Evolutionary conservation across 2,113 vertebrate species (phyloP), one percentile per base, ranked within the genome.

Genomic region (Herpetotheres cachinnans): DNA sequence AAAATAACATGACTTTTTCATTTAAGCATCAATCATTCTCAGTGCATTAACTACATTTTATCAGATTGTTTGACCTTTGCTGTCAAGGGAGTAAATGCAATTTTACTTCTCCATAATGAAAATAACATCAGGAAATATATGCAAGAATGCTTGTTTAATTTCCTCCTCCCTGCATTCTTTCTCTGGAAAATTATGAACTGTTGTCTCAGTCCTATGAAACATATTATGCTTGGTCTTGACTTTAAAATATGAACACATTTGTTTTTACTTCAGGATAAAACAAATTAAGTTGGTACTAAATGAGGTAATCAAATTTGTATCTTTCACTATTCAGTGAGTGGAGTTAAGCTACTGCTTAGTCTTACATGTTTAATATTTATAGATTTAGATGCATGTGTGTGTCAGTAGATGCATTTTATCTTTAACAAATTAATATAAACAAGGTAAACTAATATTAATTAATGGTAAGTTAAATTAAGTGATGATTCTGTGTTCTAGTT

Each of bases 81-180:
- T 97, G 74, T 96, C 93, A 90, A 66, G 92, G 91, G 95, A 97
- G 82, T 93, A 97, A 94, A 93, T 96, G 96, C 67, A 97, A 96
- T 97, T 90, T 97, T 91, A 92, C 72, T 95, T 95, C 38, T 96
- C 54, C 36, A 12, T 96, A 92, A 95, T 98, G 92, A 98, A 97
- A 97, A 97, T 95, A 98, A 97, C 93, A 94, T 97, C 81, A 97
- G 96, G 93, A 96, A 97, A 95, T 94, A 71, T 49, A 94, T 80
- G 86, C 86, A 97, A 89, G 80, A 97, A 96, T 95, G 91, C 74
- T 95, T 95, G 78, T 95, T 95, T 97, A 97, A 97, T 98, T 98
- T 98, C 93, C 86, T 98, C 46, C 83, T 97, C 83, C 55, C 82
- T 97, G 50, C 80, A 74, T 96, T 96, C 87, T 97, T 96, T 88